Evolutionary conservation across 2,113 vertebrate species (phyloP), one percentile per base, ranked within the genome.

Genomic region (Phyllopteryx taeniolatus): DNA sequence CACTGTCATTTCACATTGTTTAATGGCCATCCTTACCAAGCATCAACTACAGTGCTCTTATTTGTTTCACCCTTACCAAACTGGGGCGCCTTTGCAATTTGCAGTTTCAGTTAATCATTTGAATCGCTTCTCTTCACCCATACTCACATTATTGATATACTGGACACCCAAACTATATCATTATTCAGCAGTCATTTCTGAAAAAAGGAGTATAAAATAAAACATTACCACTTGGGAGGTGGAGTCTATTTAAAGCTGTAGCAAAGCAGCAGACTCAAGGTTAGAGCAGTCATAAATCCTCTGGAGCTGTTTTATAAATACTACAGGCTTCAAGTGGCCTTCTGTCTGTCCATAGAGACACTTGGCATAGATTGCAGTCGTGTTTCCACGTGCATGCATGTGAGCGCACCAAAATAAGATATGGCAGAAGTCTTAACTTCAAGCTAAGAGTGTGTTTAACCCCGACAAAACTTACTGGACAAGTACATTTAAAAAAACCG

Each of bases 191-290:
- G 22, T 63, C n/a, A 71, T 77, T 80, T 84, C 47, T 67, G 66
- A 73, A 82, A 73, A 85, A 76, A 5, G 0, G 56, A 73, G 67
- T 72, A 57, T 68, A 59, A 84, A 85, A 83, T 84, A 35, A 77
- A 76, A 60, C 82, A 76, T 61, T 73, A 75, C 74, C 81, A 75
- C 74, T 60, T 67, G 72, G 76, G 72, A 80, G 76, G 53, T 44
- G 35, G 27, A 64, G 63, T 13, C 75, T 85, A 85, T 81, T 86
- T 75, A 77, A 85, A 81, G 74, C 78, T 73, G 44, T 43, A 66
- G 59, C 46, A 85, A 79, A 85, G 59, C 77, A 59, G 64, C 67
- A 69, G 75, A 67, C 63, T 85, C 71, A 78, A 88, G 85, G 82
- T 76, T 85, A 60, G n/a, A 73, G 70, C 35, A 69, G 80, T 71